These are phyloP conservation scores for Bubalus kerabau DNA, from an alignment of 2,113 vertebrate genomes.

Conservation along the genomic window DNA sequence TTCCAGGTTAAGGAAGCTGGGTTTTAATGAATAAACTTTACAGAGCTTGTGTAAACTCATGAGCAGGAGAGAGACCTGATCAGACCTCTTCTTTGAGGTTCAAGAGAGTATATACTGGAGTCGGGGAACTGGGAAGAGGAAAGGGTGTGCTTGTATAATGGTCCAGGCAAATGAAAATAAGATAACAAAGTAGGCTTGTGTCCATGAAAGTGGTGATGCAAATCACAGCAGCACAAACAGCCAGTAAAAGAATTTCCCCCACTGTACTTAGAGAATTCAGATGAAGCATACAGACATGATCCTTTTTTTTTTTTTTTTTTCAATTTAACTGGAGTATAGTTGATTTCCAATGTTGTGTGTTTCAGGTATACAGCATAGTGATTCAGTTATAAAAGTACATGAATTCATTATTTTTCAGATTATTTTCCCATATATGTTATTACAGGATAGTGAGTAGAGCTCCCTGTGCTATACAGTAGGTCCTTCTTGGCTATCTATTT, in stretches of 20 bases:
- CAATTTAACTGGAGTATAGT: neutral
- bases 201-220: neutral
- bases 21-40: neutral
- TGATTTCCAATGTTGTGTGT: neutral
- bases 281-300: neutral
- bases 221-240: neutral
- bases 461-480: neutral
- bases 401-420: neutral
- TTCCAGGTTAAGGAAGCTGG: neutral
- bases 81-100: neutral
- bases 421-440: neutral
- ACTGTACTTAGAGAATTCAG: neutral
- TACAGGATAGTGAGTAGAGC: neutral
- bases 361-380: neutral
- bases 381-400: neutral
- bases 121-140: neutral
- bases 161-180: neutral
- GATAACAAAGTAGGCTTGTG: neutral
- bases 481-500: neutral
- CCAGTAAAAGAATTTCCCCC: neutral
- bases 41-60: neutral
- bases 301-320: neutral
- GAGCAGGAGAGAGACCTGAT: neutral
- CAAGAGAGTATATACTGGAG: neutral
- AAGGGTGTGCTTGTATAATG: neutral